Evolutionary conservation across 1,140 invertebrate species (phyloP).

Genomic region (Drepana arcuata): DNA sequence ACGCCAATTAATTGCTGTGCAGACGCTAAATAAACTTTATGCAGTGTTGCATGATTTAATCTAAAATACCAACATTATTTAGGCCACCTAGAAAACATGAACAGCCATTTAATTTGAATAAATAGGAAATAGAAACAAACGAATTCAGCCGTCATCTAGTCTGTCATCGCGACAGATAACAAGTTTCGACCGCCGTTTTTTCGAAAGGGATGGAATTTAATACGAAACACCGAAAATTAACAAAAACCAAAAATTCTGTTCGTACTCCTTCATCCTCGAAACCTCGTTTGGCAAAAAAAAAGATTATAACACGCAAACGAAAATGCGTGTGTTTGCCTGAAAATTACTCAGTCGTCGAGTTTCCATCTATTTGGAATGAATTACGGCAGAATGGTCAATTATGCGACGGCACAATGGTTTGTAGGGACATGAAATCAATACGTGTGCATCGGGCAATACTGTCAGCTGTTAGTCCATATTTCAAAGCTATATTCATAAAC

Average conservation of each 20-base stretch:
- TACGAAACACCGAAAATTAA: constrained; percentile 70
- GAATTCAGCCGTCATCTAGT: constrained; percentile 28
- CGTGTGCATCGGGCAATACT: constrained; percentile 77
- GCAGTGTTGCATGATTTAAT: no score
- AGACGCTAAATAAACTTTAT: no score
- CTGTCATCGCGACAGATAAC: constrained; percentile 60
- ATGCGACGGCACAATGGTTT: constrained; percentile 74
- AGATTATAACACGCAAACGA: constrained; percentile 52
- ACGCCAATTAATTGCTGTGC: no score
- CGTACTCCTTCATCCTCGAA: constrained; percentile 53
- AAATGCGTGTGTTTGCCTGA: constrained; percentile 67
- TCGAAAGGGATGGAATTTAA: constrained; percentile 70
- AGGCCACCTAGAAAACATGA: no score
- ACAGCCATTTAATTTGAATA: constrained; percentile 3
- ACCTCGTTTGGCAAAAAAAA: constrained; percentile 54
- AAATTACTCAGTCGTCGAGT: constrained; percentile 71
- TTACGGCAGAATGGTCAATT: constrained; percentile 73
- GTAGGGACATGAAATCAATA: constrained; percentile 75
- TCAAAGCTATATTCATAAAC: constrained; percentile 78
- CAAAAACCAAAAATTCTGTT: constrained; percentile 67
- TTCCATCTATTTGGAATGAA: constrained; percentile 77
- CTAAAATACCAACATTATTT: no score
- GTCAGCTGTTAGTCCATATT: constrained; percentile 78
- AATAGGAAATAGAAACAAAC: constrained; percentile 33
- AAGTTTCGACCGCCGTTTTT: constrained; percentile 69